phyloP scores from a whole-genome alignment of 2,113 vertebrate genomes.

The Xenopus tropicalis region UCB_Xtro_10.0 CM004446.2:44512501-44513000 shows the following conservation, averaged over 20 bases:
- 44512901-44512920: slow-evolving; percentile 97
- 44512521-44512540: slow-evolving; percentile 99
- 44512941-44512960: slow-evolving; percentile 94
- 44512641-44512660: slow-evolving; percentile 99
- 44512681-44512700: slow-evolving; percentile 79
- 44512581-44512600: slow-evolving; percentile 99
- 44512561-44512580: slow-evolving; percentile 99
- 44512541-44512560: slow-evolving; percentile 99
- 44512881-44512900: slow-evolving; percentile 72
- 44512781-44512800: slow-evolving; percentile 47
- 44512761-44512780: slow-evolving; percentile 80
- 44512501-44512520: slow-evolving; percentile 97
- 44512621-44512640: slow-evolving; percentile 99
- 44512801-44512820: slow-evolving; percentile 55
- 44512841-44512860: slow-evolving; percentile 97
- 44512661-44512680: slow-evolving; percentile 84
- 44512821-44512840: slow-evolving; percentile 93
- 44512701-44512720: slow-evolving; percentile 89
- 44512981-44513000: slow-evolving; percentile 96
- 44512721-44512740: slow-evolving; percentile 80
- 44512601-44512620: slow-evolving; percentile 99
- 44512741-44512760: slow-evolving; percentile 89
- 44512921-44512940: slow-evolving; percentile 93
- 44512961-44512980: slow-evolving; percentile 98
- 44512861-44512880: slow-evolving; percentile 84